phyloP scores from a whole-genome alignment of 2,888 invertebrate genomes.

The Rhagonycha fulva region DNA sequence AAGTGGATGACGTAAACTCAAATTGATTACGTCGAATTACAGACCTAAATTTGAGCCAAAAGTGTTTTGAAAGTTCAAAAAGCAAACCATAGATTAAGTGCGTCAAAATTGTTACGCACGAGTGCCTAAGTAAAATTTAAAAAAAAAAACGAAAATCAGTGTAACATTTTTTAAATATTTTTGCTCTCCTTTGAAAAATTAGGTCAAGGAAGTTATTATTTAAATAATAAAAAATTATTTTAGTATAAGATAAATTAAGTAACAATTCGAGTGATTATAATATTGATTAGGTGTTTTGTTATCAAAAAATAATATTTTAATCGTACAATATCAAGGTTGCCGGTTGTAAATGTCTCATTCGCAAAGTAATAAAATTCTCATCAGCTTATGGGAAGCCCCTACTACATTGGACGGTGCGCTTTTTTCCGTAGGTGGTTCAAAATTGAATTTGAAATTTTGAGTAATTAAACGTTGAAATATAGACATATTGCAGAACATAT shows the following conservation, averaged over 20 bases:
- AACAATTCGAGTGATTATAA: too few species aligned
- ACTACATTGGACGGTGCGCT: neutral
- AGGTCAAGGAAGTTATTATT: neutral
- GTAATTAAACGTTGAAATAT: too few species aligned
- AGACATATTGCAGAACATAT: too few species aligned
- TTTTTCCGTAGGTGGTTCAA: neutral
- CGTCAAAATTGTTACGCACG: neutral
- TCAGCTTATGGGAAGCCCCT: neutral
- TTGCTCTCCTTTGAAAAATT: neutral
- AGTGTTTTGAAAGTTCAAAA: neutral
- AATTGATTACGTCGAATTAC: neutral
- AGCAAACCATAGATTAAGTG: neutral
- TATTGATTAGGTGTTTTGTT: neutral
- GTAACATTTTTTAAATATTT: neutral
- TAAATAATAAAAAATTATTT: neutral
- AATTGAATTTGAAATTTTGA: too few species aligned
- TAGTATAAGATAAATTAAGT: too few species aligned
- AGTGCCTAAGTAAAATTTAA: too few species aligned
- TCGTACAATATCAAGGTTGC: neutral
- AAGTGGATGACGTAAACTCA: neutral
- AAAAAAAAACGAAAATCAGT: too few species aligned
- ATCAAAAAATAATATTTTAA: neutral
- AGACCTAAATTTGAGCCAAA: neutral
- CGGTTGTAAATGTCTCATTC: too few species aligned
- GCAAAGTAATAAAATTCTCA: neutral